phyloP scores from a whole-genome alignment of 2,113 vertebrate species.

The Equus przewalskii region DNA sequence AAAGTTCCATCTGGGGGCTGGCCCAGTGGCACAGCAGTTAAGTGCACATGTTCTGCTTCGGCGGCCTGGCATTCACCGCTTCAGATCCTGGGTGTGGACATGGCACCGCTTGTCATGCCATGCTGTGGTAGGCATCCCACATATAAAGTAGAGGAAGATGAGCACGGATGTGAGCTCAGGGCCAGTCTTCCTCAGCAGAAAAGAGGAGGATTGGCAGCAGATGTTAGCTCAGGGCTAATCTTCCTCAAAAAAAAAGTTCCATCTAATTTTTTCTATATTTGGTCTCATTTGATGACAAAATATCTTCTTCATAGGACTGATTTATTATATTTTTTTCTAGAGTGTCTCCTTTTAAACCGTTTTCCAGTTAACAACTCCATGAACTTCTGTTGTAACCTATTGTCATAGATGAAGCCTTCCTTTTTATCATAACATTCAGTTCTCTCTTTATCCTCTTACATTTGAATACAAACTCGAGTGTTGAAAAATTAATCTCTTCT shows the following conservation, averaged over 20 bases:
- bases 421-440: background rate
- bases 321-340: background rate
- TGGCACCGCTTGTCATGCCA: no score
- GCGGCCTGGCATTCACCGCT: no score
- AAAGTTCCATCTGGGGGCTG: background rate
- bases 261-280: constrained; percentile 10
- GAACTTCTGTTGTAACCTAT: background rate
- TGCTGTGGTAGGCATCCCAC: no score
- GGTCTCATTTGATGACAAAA: constrained; percentile 30
- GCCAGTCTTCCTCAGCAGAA: no score
- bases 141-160: no score
- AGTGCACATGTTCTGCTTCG: no score
- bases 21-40: no score
- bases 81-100: no score
- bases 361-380: constrained; percentile 20
- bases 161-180: no score
- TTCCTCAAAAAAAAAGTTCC: background rate
- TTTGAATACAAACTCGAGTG: background rate
- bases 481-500: constrained; percentile 48
- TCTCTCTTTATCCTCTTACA: background rate
- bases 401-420: background rate
- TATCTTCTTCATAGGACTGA: background rate
- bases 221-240: no score
- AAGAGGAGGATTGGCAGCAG: no score
- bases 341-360: background rate